Evolutionary conservation across 2,888 invertebrate genomes (phyloP), one percentile per base, ranked within the genome.

Genomic region (Matsumyia berberina): DNA sequence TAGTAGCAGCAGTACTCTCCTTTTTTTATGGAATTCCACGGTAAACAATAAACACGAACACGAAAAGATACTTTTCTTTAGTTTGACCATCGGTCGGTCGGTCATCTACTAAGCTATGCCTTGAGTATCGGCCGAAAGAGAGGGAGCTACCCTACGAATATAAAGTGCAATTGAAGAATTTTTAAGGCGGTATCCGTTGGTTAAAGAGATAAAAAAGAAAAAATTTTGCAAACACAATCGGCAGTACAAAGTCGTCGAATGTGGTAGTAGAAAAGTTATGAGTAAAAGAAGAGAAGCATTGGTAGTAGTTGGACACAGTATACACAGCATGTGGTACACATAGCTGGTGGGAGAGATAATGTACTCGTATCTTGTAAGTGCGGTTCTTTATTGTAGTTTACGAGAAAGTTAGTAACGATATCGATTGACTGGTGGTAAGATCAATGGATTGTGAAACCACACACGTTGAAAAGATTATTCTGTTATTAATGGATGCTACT

Each of bases 281-380:
- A 77, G 74, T 66, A 74, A n/a, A n/a, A 85, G 74, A 85, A 85
- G 85, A 70, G 69, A 76, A 79, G 82, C 82, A 78, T 66, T 78
- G 55, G 60, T 62, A 64, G 78, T 57, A 24, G 24, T 24, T 24
- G 4, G 1, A 24, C 4, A 24, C 24, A n/a, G n/a, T n/a, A n/a
- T n/a, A 58, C 70, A 67, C 85, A 85, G 85, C 80, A 85, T 85
- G 85, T 74, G 85, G 85, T 74, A 55, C 37, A 62, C 51, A 77
- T 55, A 58, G 67, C 70, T 85, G 78, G 85, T 79, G 79, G 80
- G 85, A 70, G 74, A 66, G 74, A 85, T 85, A 85, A 80, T 80
- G 79, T 80, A n/a, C n/a, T n/a, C n/a, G n/a, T n/a, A 79, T 85
- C 74, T 79, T 85, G 79, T 70, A 85, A 85, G 85, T 85, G 70